Percentiles rank a stretch among this genome's conserved stretches.
These are phyloP conservation scores for Tethya wilhelma DNA, from an alignment of 37 sponge, comb jelly and placozoan genomes.

Conservation along the genomic window DNA sequence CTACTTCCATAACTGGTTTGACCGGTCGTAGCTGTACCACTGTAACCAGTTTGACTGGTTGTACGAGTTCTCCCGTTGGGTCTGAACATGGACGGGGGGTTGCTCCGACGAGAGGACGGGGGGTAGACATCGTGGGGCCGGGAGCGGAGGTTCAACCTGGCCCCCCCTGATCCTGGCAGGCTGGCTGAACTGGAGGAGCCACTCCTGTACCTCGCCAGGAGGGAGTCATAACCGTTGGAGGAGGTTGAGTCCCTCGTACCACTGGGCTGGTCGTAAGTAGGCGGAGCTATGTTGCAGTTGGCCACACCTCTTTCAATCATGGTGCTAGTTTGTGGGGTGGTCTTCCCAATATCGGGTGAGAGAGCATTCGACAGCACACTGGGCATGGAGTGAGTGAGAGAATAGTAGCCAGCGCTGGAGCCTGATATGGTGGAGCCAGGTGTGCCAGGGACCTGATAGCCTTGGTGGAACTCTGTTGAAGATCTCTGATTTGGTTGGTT, in stretches of 20 bases:
- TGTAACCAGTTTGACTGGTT: slow-evolving; percentile 2
- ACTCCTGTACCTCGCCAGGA: neutral
- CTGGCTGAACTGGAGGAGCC: neutral
- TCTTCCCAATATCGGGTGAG: neutral
- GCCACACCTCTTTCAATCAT: neutral
- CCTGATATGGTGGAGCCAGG: slow-evolving; percentile 47
- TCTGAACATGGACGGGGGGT: too few relatives aligned
- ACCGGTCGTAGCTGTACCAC: neutral
- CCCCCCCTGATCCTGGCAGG: too few relatives aligned
- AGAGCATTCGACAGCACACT: slow-evolving; percentile 25
- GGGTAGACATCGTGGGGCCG: slow-evolving; percentile 2
- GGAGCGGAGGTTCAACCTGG: neutral
- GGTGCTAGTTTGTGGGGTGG: neutral
- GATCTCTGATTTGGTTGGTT: neutral
- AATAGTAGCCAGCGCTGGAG: slow-evolving; percentile 51
- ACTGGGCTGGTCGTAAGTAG: too few relatives aligned
- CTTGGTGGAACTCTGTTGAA: slow-evolving; percentile 11
- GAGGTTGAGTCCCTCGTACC: too few relatives aligned
- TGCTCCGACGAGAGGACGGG: too few relatives aligned
- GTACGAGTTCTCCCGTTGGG: slow-evolving; percentile 13
- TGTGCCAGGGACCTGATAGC: slow-evolving; percentile 22
- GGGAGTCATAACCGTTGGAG: neutral
- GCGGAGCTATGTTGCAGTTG: too few relatives aligned
- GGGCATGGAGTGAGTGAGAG: slow-evolving; percentile 47
- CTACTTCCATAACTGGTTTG: neutral